Percentiles rank a stretch among this genome's conserved stretches.
These are phyloP conservation scores for Jordanella pulchra DNA, from an alignment of 2,797 vertebrate genomes.

Conservation along the genomic window DNA sequence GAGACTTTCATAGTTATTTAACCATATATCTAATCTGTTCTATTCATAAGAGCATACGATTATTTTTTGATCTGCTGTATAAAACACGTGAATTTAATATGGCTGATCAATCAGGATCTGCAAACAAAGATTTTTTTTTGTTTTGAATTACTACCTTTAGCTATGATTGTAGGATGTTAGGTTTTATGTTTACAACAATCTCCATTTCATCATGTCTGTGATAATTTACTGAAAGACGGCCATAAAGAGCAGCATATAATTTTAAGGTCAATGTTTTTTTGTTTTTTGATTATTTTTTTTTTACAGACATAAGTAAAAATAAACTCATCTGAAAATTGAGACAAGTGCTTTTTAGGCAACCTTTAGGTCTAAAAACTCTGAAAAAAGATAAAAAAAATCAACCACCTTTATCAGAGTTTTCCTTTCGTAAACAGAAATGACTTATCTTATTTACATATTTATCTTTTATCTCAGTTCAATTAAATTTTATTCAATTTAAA, in stretches of 20 bases:
- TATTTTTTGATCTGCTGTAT: conserved; percentile 48
- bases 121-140: conserved; percentile 1
- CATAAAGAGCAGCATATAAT: too few relatives aligned
- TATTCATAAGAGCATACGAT: conserved; percentile 44
- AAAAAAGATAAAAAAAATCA: neutral
- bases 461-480: too few relatives aligned
- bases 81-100: conserved; percentile 32
- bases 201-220: neutral
- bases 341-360: neutral
- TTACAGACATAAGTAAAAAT: neutral
- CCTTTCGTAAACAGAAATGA: too few relatives aligned
- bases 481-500: too few relatives aligned
- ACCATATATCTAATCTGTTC: conserved; percentile 33
- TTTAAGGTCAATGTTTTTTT: neutral
- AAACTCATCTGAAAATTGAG: neutral
- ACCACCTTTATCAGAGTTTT: neutral
- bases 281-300: too few relatives aligned
- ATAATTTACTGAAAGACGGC: neutral
- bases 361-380: neutral
- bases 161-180: neutral
- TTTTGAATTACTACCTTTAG: neutral
- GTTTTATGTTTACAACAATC: neutral
- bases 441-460: too few relatives aligned
- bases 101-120: conserved; percentile 27
- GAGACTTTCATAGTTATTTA: conserved; percentile 31